Evolutionary conservation across 1,140 invertebrate genomes (phyloP), one percentile per base, ranked within the genome.

Genomic region (Trichomalopsis sarcophagae): DNA sequence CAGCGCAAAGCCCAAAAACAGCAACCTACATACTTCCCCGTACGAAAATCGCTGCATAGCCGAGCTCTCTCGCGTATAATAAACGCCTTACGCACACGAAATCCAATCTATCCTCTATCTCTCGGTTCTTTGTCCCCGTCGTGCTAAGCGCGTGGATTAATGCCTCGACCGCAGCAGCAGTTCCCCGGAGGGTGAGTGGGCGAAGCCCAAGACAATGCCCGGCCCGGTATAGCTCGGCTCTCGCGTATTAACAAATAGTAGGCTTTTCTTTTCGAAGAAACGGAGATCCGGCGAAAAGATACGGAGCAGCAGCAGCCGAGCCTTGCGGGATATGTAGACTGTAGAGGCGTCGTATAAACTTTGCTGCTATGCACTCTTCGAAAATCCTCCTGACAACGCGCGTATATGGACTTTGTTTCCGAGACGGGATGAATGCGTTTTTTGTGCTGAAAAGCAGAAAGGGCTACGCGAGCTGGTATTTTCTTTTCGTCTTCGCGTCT

Each of bases 221-320:
- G 21, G 75, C 75, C 77, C 13, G n/a, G 55, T 62, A 62, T 62
- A 62, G 55, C 55, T 62, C 17, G 7, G 55, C 55, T 62, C 55
- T n/a, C 55, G 47, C 77, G 30, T 79, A 79, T 79, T 79, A 79
- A 79, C 77, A 79, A 79, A 79, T 79, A 79, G 68, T 75, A 68
- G 73, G n/a, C 33, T 76, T 55, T 76, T 76, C 73, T 66, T 66
- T 44, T 83, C 73, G 62, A 47, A 27, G 79, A 71, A 81, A 68
- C 50, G 47, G 5, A 66, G 81, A 83, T 76, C 50, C 33, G 55
- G 33, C 17, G 4, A 76, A 75, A 44, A 76, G 73, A 76, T 82
- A 82, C 30, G 17, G 68, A 40, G 36, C n/a, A 73, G 21, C 76
- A 23, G 33, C 47, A 27, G 23, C 47, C 11, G 17, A 66, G 55